Evolutionary conservation across 2,888 invertebrate genomes (phyloP).

Genomic region (Notodonta dromedarius): DNA sequence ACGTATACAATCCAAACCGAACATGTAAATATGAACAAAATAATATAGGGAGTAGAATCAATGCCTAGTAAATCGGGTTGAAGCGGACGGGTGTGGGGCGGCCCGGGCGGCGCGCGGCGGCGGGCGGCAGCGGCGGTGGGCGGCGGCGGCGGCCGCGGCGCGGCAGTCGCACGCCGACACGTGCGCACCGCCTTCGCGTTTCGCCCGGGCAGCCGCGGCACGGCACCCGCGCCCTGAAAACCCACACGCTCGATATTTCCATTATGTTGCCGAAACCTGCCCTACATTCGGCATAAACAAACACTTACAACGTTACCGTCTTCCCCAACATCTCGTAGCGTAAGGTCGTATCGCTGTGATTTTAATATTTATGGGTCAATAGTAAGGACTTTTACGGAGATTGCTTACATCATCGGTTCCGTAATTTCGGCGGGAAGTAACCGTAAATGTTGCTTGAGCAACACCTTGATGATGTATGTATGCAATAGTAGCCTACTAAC

Average conservation of each 20-base stretch:
- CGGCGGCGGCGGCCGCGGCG: constrained; percentile 60
- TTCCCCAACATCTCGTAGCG: constrained; percentile 16
- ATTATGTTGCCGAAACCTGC: constrained; percentile 21
- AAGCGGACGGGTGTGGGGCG: constrained; percentile 25
- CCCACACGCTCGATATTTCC: constrained; percentile 66
- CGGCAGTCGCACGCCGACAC: constrained; percentile 80
- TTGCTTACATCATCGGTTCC: constrained; percentile 72
- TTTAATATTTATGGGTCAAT: constrained; percentile 71
- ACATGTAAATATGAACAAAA: constrained; percentile 15
- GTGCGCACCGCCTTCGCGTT: constrained; percentile 76
- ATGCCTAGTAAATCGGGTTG: constrained; percentile 43
- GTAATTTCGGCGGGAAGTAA: constrained; percentile 73
- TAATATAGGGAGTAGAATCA: constrained; percentile 42
- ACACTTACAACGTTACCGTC: constrained; percentile 14
- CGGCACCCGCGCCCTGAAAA: constrained; percentile 54
- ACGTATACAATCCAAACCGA: neutral
- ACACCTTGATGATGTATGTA: constrained; percentile 21
- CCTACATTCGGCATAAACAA: constrained; percentile 17
- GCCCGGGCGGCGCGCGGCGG: constrained; percentile 50
- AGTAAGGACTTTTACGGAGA: constrained; percentile 59
- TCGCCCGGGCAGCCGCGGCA: constrained; percentile 43
- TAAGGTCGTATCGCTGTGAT: constrained; percentile 38
- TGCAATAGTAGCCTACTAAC: no score
- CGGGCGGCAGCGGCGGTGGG: constrained; percentile 66
- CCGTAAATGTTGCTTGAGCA: constrained; percentile 23